Evolutionary conservation across 2,797 vertebrate genomes (phyloP), one percentile per base, ranked within the genome.

Genomic region (Leptatherina wallacei): DNA sequence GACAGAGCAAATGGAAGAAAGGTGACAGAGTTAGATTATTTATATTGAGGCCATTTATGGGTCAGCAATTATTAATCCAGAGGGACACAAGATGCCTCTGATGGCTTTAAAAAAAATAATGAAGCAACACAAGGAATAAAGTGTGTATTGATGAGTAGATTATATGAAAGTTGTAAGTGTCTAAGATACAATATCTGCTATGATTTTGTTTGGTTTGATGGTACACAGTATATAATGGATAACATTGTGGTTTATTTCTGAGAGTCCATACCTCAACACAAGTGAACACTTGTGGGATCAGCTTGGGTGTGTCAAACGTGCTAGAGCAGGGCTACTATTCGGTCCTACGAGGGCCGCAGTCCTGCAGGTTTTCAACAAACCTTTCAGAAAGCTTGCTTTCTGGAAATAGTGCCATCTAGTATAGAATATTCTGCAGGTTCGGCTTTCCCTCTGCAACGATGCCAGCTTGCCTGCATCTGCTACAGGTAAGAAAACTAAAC

Each of bases 51-150:
- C 24, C 12, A 59, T 67, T 65, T 62, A 20, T 40, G 30, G 27
- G 4, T 72, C 40, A 14, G 24, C 11, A 24, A 12, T 67, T 52
- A 47, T 74, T 36, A 44, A 54, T 71, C n/a, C 18, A 22, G 4
- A 55, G 51, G 13, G 12, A 13, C 18, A 18, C 2, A 20, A 35
- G 27, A 63, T 36, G 29, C 14, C 7, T 1, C 40, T 6, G 40
- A 44, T 42, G 13, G 36, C 36, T 36, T 36, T 2, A 36, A 11
- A 16, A 12, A 16, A 14, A 42, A 16, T 2, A 13, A 36, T 1
- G 3, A 16, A 12, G 38, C 38, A 42, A 42, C 38, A 42, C 38
- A 42, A 44, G 3, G 38, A 40, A 40, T 40, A 40, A 40, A 13
- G 16, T 14, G 16, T 44, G 6, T 20, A 42, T 18, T 42, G 14